These are phyloP conservation scores for Amblyopsis rosae DNA, from an alignment of 2,113 vertebrate genomes.

Conservation along the genomic window DNA sequence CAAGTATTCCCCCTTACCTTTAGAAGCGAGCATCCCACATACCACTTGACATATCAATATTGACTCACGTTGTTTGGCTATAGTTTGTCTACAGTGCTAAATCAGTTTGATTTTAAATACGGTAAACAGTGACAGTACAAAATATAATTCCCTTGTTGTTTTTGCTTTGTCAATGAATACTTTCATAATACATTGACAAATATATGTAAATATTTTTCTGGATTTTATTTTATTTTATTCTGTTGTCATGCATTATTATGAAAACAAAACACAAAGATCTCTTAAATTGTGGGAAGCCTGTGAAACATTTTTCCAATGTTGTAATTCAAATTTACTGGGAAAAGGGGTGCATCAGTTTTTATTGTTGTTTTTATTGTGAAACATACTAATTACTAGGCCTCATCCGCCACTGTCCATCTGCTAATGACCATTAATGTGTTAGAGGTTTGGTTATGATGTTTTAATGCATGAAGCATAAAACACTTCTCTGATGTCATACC, in stretches of 20 bases:
- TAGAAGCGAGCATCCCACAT: slow-evolving; percentile 11
- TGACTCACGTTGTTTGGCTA: too few species aligned
- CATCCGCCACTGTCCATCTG: background rate
- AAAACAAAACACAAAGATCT: too few species aligned
- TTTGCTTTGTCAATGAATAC: too few species aligned
- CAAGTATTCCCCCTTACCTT: slow-evolving; percentile 28
- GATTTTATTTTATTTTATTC: too few species aligned
- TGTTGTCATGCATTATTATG: too few species aligned
- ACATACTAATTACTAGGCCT: background rate
- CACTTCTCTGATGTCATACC: slow-evolving; percentile 23
- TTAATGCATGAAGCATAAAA: slow-evolving; percentile 4
- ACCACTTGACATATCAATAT: slow-evolving; percentile 1
- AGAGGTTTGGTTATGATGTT: slow-evolving; percentile 14
- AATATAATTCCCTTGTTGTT: too few species aligned
- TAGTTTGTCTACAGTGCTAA: slow-evolving; percentile 11
- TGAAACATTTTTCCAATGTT: background rate
- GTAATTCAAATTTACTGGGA: background rate
- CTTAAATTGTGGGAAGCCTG: background rate
- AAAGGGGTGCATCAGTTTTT: background rate
- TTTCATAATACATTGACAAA: too few species aligned
- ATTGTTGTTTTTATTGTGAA: slow-evolving; percentile 7
- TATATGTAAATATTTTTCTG: too few species aligned
- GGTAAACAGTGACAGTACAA: slow-evolving; percentile 21
- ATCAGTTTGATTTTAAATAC: slow-evolving; percentile 47
- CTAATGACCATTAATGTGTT: background rate